Base-by-base conservation (phyloP, 2,113 vertebrate genomes). In the Leptosomus discolor region DNA sequence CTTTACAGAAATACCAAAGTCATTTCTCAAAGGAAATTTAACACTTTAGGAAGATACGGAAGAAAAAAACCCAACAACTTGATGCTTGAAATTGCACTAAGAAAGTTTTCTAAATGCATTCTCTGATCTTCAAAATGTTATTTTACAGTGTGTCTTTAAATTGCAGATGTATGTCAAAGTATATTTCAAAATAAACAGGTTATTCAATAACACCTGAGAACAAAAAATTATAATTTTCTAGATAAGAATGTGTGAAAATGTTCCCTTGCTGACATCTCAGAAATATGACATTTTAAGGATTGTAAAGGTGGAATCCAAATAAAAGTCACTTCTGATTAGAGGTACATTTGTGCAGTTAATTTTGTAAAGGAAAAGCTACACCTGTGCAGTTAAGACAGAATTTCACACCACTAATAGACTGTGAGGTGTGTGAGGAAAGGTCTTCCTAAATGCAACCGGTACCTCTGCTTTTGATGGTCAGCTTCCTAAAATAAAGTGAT, bases 131-230 rank as follows among this genome's bases (percentile, higher is more conserved):
- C 36, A 80, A 95, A 91, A 56, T 43, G 23, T 14, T 87, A 0
- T 63, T 91, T 83, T 70, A 67, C 39, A 77, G 30, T 45, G 29
- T 39, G 15, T 84, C 60, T 89, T 79, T 79, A 85, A 88, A 79
- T 82, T 4, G 5, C 46, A 67, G 45, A 88, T 65, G 24, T 27
- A 43, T 54, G 36, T 61, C 41, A 78, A 92, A 79, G 9, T 22
- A 17, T 56, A 74, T 92, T 93, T 94, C 34, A 74, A 92, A 95
- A 91, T 75, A 81, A 95, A 67, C 41, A 64, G n/a, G 77, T 85
- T 88, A 88, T 91, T 86, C 20, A 77, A 5, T 74, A 92, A 71
- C 37, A 84, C 70, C 67, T n/a, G 34, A 48, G 26, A 10, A 37
- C 9, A 37, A 70, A 51, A 67, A 57, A 57, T 41, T 45, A 50